Percentiles rank a stretch among this genome's conserved stretches.
Evolutionary conservation across 2,888 invertebrate species (phyloP).

Genomic region (Agonopterix arenella): DNA sequence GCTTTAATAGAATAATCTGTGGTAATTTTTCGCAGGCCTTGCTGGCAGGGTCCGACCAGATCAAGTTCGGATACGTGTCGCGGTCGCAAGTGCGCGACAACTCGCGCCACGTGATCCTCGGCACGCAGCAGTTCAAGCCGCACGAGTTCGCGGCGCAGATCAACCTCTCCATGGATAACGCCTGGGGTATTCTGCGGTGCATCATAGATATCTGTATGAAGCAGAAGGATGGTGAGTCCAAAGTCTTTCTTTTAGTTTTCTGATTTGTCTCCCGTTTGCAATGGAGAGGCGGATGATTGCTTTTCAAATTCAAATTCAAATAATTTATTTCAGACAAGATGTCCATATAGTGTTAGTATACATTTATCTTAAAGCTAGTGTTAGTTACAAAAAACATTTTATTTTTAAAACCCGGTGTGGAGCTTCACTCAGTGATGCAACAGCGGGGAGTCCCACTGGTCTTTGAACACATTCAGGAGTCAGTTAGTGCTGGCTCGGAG

Average conservation of each 20-base stretch:
- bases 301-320: too few species aligned
- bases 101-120: slow-evolving; percentile 96
- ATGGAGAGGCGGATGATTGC: too few species aligned
- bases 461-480: too few species aligned
- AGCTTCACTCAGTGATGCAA: too few species aligned
- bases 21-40: slow-evolving; percentile 78
- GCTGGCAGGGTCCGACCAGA: slow-evolving; percentile 96
- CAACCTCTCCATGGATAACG: slow-evolving; percentile 99
- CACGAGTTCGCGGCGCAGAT: slow-evolving; percentile 99
- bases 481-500: too few species aligned
- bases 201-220: slow-evolving; percentile 98
- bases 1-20: neutral
- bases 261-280: neutral
- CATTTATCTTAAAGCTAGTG: too few species aligned
- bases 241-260: neutral
- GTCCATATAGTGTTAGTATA: too few species aligned
- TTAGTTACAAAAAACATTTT: too few species aligned
- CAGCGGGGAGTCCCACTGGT: too few species aligned
- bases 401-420: too few species aligned
- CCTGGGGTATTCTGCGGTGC: slow-evolving; percentile 98
- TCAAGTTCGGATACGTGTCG: slow-evolving; percentile 99
- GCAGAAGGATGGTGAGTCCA: slow-evolving; percentile 90
- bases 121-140: slow-evolving; percentile 98
- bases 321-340: too few species aligned
- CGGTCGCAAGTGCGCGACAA: slow-evolving; percentile 95